Evolutionary conservation across 1,140 invertebrate species (phyloP).

Genomic region (Lordiphosa mommai): DNA sequence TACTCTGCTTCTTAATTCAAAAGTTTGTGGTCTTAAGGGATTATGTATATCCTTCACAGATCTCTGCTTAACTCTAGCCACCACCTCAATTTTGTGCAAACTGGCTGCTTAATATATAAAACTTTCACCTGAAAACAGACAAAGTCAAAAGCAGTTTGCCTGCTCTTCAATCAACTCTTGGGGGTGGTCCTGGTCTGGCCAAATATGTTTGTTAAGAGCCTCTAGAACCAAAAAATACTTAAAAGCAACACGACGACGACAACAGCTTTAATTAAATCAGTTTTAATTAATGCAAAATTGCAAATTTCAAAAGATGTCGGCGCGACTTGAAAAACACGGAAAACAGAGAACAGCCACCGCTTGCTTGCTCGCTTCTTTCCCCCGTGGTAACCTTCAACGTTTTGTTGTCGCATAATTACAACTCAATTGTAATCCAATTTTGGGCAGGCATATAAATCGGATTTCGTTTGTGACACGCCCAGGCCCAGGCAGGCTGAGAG

Average conservation of each 20-base stretch:
- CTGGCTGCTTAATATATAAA: too few species aligned
- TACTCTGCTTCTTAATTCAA: too few species aligned
- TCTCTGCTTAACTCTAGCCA: too few species aligned
- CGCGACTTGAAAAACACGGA: conserved; percentile 25
- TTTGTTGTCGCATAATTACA: conserved; percentile 77
- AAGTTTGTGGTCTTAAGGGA: too few species aligned
- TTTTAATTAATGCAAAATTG: conserved; percentile 77
- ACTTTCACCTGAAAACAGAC: too few species aligned
- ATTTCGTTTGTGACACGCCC: conserved; percentile 52
- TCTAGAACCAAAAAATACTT: conserved; percentile 31
- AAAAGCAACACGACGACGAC: conserved; percentile 56
- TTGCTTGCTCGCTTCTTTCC: too few species aligned
- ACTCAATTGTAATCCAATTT: conserved; percentile 78
- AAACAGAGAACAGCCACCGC: conserved; percentile 22
- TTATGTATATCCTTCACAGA: too few species aligned
- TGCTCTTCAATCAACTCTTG: too few species aligned
- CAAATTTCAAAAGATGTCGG: conserved; percentile 66
- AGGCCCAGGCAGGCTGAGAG: neutral
- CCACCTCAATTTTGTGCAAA: too few species aligned
- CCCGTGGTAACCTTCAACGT: conserved; percentile 6
- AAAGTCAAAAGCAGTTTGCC: too few species aligned
- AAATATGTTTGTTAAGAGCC: too few species aligned
- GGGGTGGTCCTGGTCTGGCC: too few species aligned
- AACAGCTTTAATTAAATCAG: conserved; percentile 69
- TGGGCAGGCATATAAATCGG: conserved; percentile 66